Conservation (phyloP, 2,113 vertebrate genomes). For the Tapirus terrestris region DNA sequence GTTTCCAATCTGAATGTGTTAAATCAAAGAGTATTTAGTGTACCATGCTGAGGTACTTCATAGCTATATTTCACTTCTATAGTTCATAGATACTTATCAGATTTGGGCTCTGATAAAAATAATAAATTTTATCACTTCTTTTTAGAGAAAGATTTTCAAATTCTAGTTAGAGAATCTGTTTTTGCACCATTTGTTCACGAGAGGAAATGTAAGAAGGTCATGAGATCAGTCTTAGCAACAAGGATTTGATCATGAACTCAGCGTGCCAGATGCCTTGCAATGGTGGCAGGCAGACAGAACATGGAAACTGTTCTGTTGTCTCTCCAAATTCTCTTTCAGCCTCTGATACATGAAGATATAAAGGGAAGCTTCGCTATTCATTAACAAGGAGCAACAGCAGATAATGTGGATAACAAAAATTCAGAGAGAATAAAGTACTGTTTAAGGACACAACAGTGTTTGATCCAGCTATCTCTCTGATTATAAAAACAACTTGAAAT, state of each 20-base stretch:
- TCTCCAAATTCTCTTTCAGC: not conserved
- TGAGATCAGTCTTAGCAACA: not conserved
- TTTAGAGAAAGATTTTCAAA: constrained; percentile 4
- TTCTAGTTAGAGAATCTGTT: not conserved
- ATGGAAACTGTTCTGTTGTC: not conserved
- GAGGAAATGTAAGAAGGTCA: not conserved
- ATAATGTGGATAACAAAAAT: not conserved
- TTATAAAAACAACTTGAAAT: not conserved
- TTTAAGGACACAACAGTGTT: not conserved
- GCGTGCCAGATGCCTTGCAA: not conserved
- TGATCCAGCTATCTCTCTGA: not conserved
- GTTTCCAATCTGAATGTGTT: not conserved
- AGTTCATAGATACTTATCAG: not conserved
- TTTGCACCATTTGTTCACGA: not conserved
- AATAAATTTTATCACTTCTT: not conserved
- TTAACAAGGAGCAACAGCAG: not conserved
- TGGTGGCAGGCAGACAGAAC: not conserved
- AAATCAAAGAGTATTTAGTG: not conserved
- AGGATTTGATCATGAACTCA: not conserved
- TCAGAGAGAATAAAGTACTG: not conserved
- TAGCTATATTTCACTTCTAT: not conserved
- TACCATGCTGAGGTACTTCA: not conserved
- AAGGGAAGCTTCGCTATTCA: not conserved
- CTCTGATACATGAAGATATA: not conserved
- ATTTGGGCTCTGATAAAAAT: not conserved